These are phyloP conservation scores for Hyles euphorbiae DNA, from an alignment of 1,140 invertebrate species.

Conservation along the genomic window DNA sequence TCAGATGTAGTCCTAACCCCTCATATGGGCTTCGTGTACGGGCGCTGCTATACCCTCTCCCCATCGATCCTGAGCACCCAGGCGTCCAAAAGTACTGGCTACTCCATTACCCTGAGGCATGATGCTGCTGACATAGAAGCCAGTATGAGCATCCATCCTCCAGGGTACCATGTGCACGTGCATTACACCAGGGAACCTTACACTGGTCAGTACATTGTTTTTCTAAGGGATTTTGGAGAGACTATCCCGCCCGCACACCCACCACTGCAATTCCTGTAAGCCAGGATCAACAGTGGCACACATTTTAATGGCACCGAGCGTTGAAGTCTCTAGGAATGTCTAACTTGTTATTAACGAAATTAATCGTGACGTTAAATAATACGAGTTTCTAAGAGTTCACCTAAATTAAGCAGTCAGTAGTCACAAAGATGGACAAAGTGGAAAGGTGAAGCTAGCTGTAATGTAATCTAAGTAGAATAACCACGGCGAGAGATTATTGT, in stretches of 20 bases:
- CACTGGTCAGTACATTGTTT: slow-evolving; percentile 42
- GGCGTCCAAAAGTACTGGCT: slow-evolving; percentile 47
- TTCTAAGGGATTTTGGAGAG: not conserved
- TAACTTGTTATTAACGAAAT: no score
- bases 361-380: not conserved
- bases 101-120: slow-evolving; percentile 62
- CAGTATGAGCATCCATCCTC: slow-evolving; percentile 39
- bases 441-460: no score
- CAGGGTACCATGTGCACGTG: slow-evolving; percentile 68
- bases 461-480: no score
- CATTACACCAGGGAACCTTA: slow-evolving; percentile 66
- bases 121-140: slow-evolving; percentile 37
- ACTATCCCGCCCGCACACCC: no score
- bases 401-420: no score
- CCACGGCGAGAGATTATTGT: no score
- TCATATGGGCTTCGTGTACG: slow-evolving; percentile 69
- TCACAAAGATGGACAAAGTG: no score
- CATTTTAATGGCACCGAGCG: no score
- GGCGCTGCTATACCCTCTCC: slow-evolving; percentile 74
- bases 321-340: no score
- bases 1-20: slow-evolving; percentile 50
- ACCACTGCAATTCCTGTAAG: no score
- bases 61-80: slow-evolving; percentile 50
- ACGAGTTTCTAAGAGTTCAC: no score
- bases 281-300: no score